Conservation (phyloP, 2,797 vertebrate species). For the Bufotes viridis region DNA sequence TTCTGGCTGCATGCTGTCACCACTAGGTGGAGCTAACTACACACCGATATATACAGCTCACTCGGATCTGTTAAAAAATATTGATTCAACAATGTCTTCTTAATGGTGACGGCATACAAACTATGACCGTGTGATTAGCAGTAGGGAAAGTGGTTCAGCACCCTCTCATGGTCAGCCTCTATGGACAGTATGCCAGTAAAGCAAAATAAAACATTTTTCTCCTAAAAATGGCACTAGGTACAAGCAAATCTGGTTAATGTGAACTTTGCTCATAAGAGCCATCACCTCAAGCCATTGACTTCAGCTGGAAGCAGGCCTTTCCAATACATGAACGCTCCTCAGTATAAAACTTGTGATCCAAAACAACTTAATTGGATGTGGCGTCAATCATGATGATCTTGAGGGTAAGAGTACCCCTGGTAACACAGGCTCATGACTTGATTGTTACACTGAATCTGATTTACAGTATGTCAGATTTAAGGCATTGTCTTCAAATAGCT, state of each 20-base stretch:
- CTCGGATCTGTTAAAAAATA: no score
- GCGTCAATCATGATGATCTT: constrained; percentile 6
- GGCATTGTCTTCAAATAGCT: neutral
- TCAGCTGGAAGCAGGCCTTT: neutral
- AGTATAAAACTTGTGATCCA: neutral
- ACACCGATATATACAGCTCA: no score
- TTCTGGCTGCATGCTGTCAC: no score
- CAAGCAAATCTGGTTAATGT: neutral
- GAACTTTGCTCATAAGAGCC: neutral
- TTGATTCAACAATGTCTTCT: no score
- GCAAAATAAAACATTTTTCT: neutral
- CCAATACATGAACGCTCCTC: neutral
- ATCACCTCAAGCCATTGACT: neutral
- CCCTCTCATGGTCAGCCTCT: no score
- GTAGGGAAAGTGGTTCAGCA: no score
- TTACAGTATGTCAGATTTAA: neutral
- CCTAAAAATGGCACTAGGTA: neutral
- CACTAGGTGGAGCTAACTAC: no score
- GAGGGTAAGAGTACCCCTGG: neutral
- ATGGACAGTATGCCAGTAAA: no score
- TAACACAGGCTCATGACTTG: neutral
- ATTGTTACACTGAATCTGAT: neutral
- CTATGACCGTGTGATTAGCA: no score
- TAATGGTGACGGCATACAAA: no score
- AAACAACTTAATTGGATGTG: constrained; percentile 9